Evolutionary conservation across 2,113 vertebrate genomes (phyloP).

Genomic region (Stegastes partitus): DNA sequence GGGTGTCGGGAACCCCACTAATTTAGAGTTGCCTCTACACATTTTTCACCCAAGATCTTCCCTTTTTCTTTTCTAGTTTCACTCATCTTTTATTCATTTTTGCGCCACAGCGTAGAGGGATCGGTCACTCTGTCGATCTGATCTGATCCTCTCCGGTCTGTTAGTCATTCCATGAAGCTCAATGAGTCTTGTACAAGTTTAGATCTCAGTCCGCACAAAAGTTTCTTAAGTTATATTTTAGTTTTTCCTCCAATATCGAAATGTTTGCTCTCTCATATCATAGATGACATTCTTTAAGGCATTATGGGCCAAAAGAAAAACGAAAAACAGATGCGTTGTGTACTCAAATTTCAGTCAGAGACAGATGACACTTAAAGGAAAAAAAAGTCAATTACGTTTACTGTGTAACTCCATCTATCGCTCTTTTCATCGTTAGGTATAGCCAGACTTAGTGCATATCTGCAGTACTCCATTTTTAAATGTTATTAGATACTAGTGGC

Average conservation of each 20-base stretch:
- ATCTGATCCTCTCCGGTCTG: constrained; percentile 12
- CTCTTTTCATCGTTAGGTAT: constrained; percentile 54
- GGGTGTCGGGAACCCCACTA: constrained; percentile 55
- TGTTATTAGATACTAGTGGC: constrained; percentile 47
- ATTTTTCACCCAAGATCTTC: constrained; percentile 50
- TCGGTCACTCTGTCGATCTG: constrained; percentile 8
- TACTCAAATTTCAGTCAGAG: constrained; percentile 16
- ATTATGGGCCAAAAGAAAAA: constrained; percentile 17
- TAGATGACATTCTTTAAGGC: not conserved
- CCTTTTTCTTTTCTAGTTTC: constrained; percentile 34
- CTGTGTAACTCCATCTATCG: constrained; percentile 43
- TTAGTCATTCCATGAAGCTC: constrained; percentile 22
- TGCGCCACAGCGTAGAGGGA: constrained; percentile 28
- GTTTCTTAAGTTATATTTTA: constrained; percentile 11
- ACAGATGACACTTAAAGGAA: constrained; percentile 12
- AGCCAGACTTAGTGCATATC: constrained; percentile 56
- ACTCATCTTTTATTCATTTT: constrained; percentile 40
- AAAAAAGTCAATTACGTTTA: constrained; percentile 42
- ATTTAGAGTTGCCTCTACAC: constrained; percentile 61
- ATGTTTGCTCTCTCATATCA: constrained; percentile 6
- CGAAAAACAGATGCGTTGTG: not conserved
- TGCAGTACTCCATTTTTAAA: constrained; percentile 50
- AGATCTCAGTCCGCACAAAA: constrained; percentile 36
- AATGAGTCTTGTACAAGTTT: constrained; percentile 17
- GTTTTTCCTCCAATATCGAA: constrained; percentile 7